Conservation (phyloP, 2,888 invertebrate genomes). For the Luperina testacea region DNA sequence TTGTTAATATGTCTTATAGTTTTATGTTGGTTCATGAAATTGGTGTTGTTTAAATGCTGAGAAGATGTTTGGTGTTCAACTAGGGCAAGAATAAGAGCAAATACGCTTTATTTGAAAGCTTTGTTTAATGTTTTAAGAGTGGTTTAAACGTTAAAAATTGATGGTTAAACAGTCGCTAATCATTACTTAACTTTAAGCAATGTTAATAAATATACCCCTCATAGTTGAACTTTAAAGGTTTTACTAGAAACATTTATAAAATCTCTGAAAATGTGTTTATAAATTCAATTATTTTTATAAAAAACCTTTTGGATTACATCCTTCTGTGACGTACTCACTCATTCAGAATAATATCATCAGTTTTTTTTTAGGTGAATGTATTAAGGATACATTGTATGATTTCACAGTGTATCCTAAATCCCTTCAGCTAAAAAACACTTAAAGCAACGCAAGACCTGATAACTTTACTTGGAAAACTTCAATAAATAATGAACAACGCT, state of each 20-base stretch:
- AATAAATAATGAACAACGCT: conserved; percentile 43
- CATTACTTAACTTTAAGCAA: background rate
- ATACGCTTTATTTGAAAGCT: background rate
- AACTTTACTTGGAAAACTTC: conserved; percentile 22
- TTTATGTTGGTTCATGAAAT: conserved; percentile 16
- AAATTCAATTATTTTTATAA: background rate
- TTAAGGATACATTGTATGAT: too few species aligned
- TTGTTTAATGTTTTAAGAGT: background rate
- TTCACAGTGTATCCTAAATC: too few species aligned
- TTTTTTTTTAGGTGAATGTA: too few species aligned
- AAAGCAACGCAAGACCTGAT: background rate
- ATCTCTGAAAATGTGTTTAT: background rate
- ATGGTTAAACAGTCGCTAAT: background rate
- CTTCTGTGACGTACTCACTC: too few species aligned
- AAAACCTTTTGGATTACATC: background rate
- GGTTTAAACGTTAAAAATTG: background rate
- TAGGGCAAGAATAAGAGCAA: background rate
- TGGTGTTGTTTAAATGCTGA: background rate
- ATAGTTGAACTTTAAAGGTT: background rate
- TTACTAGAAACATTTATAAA: background rate
- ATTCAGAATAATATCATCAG: background rate
- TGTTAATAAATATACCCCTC: background rate
- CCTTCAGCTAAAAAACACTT: background rate
- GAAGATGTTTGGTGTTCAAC: background rate
- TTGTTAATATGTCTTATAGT: conserved; percentile 26